phyloP scores from a whole-genome alignment of 2,888 invertebrate species.

The Falcaria lacertinaria region DNA sequence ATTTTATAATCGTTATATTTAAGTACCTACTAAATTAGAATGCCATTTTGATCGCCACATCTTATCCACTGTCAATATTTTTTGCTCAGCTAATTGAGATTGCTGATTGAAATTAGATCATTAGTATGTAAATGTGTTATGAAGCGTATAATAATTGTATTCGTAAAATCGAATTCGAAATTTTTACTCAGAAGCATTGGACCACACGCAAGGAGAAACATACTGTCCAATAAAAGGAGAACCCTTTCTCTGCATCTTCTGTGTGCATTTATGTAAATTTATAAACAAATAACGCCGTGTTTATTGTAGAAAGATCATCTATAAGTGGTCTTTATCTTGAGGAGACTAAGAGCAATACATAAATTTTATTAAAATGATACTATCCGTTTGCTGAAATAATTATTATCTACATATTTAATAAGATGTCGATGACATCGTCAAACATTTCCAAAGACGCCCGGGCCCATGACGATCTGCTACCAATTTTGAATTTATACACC shows the following conservation, averaged over 20 bases:
- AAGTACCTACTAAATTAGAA: slow-evolving; percentile 45
- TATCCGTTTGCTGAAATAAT: no score
- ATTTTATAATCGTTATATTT: slow-evolving; percentile 30
- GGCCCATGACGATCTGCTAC: no score
- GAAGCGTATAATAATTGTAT: slow-evolving; percentile 36
- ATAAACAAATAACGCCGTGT: no score
- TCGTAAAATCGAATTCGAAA: slow-evolving; percentile 40
- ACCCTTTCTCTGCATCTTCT: slow-evolving; percentile 29
- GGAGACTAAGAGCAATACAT: no score
- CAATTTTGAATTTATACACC: no score
- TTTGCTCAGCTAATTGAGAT: slow-evolving; percentile 38
- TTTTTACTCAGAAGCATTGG: slow-evolving; percentile 37
- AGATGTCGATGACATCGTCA: no score
- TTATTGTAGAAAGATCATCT: no score
- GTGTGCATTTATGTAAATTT: no score
- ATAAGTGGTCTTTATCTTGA: no score
- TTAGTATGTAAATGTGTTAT: slow-evolving; percentile 44
- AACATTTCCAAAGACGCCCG: no score
- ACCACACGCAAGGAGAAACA: slow-evolving; percentile 53
- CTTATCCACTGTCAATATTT: slow-evolving; percentile 27
- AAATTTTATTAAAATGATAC: no score
- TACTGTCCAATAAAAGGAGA: slow-evolving; percentile 33
- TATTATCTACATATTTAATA: no score
- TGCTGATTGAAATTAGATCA: slow-evolving; percentile 44
- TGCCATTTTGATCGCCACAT: slow-evolving; percentile 44